Base-by-base conservation (phyloP, 2,113 vertebrate genomes). In the Candoia aspera region DNA sequence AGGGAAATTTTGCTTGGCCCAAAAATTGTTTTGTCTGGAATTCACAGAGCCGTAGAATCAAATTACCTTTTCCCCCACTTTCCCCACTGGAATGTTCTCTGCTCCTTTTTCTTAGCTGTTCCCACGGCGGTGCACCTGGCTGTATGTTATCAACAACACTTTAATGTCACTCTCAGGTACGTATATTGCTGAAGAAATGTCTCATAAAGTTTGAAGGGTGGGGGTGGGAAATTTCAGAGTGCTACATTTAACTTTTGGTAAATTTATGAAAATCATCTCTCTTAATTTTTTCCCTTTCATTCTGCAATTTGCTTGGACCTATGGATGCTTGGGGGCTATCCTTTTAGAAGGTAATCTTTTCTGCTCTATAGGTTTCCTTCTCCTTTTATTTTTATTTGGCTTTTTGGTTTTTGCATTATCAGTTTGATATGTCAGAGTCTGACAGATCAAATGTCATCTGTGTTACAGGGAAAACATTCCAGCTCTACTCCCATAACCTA, bases 101-200 rank as follows among this genome's bases (percentile, higher is more conserved):
- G 60, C 33, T 94, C 86, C 79, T 84, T 95, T 94, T 89, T 89
- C 42, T 62, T 88, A 99, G 99, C 97, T 99, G 88, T 99, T 99
- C 95, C 99, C 99, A 8, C 97, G 99, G 29, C 98, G 98, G 93
- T 99, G 99, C 92, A 99, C 98, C 1, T 99, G 99, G 99, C 98
- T 99, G 0, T 99, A 99, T 1, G 97, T 99, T 49, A 99, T 99
- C 98, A 99, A 99, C 98, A 99, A 99, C 97, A 99, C 98, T 97
- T 97, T 99, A 90, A 99, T 99, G 99, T 99, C 99, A 94, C 96
- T 99, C 96, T 99, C 99, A 96, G 99, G 99, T 99, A 97, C 86
- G 98, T 97, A 93, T 64, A 2, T 0, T 12, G 42, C 46, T 84
- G 55, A 9, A 89, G 62, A 62, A 92, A 89, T 60, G 87, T 73